Base-by-base conservation (phyloP, 2,797 vertebrate genomes). In the Rhincodon typus region DNA sequence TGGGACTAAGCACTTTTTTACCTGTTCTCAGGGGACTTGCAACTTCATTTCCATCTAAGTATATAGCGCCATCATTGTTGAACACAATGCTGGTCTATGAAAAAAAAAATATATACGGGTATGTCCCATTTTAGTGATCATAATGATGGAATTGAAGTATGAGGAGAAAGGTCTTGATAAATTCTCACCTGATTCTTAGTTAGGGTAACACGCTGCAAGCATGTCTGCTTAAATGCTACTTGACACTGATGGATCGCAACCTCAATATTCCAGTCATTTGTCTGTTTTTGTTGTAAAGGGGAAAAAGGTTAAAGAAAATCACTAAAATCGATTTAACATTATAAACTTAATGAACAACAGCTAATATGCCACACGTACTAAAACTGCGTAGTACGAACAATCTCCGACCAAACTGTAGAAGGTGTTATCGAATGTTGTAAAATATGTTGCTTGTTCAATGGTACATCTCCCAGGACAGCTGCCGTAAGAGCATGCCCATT, bases 381-480 rank as follows among this genome's bases (percentile, higher is more conserved):
- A 50, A 72, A 95, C 94, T 77, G 94, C 94, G 25, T 72, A 95
- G 46, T 74, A 95, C 5, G 94, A 77, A 95, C 94, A 95, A 77
- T 95, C 94, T 77, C 94, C 94, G 6, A 77, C n/a, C 70, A 95
- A 77, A n/a, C 13, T 74, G 34, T 95, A 95, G 46, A n/a, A 95
- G 50, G 38, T 95, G 72, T 95, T 77, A 50, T 95, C 94, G 6
- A 95, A 95, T 10, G 94, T 77, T 8, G 94, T 95, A 34, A 95
- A 53, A 57, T 95, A 77, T 13, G 70, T 74, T 53, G 42, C 94
- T 74, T 95, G 42, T 95, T 95, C 94, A 77, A 95, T 77, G 53
- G 42, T n/a, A 53, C 94, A 95, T 57, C 69, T 95, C 46, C 94
- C 94, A n/a, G 94, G 94, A n/a, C 94, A 95, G 70, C 46, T 77